These are phyloP conservation scores for Drosophila ercepeae DNA, from an alignment of 1,140 invertebrate species.

Conservation along the genomic window DNA sequence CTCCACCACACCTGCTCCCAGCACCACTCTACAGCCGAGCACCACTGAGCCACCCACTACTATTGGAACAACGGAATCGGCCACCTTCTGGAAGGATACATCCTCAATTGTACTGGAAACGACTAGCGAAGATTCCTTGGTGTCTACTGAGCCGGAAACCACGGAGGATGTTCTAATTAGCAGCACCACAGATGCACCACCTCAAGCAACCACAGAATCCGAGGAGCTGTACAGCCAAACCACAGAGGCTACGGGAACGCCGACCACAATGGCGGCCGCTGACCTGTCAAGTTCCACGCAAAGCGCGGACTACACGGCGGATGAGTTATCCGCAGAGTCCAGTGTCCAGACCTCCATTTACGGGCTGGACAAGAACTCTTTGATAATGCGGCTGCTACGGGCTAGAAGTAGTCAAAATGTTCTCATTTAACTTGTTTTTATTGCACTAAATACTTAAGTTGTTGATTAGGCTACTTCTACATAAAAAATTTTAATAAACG, in stretches of 20 bases:
- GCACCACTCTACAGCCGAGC: slow-evolving; percentile 7
- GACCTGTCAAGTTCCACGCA: background rate
- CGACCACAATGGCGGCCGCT: slow-evolving; percentile 1
- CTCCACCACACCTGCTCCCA: slow-evolving; percentile 12
- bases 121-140: background rate
- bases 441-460: slow-evolving; percentile 5
- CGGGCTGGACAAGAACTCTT: slow-evolving; percentile 63
- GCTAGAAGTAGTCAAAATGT: slow-evolving; percentile 61
- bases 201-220: slow-evolving; percentile 6
- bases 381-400: slow-evolving; percentile 64
- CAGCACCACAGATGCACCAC: background rate
- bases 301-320: slow-evolving; percentile 48
- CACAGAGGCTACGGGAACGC: slow-evolving; percentile 5
- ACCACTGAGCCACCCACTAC: slow-evolving; percentile 1
- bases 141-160: background rate
- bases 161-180: background rate
- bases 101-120: background rate
- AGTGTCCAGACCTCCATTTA: slow-evolving; percentile 60
- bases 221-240: slow-evolving; percentile 17
- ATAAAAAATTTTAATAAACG: background rate
- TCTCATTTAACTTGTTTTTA: slow-evolving; percentile 19
- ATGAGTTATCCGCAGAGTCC: slow-evolving; percentile 27
- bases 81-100: background rate
- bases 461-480: slow-evolving; percentile 3
- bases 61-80: background rate